Evolutionary conservation across 2,113 vertebrate genomes (phyloP).

Genomic region (Recurvirostra avosetta): DNA sequence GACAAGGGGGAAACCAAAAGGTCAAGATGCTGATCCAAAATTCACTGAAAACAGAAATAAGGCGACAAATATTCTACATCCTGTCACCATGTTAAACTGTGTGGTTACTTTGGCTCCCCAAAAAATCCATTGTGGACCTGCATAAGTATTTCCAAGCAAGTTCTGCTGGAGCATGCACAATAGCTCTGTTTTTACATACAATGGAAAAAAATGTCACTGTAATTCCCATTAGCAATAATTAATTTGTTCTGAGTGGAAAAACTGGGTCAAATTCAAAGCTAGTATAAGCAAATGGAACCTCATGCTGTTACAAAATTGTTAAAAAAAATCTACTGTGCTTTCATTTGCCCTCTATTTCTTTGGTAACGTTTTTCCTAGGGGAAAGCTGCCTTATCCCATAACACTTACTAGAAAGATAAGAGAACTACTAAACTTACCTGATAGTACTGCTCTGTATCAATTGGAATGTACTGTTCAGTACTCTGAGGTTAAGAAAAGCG

Average conservation of each 20-base stretch:
- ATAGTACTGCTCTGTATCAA: background rate
- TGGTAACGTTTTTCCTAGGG: background rate
- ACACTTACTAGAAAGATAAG: background rate
- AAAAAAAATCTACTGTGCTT: background rate
- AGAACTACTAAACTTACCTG: background rate
- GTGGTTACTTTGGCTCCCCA: rapidly evolving
- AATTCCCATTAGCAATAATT: background rate
- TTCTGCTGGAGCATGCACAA: background rate
- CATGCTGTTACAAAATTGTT: background rate
- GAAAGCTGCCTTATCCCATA: background rate
- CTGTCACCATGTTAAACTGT: background rate
- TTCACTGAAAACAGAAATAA: background rate
- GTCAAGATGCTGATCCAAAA: background rate
- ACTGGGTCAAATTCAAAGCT: background rate
- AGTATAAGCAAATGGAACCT: background rate
- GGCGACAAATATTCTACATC: background rate
- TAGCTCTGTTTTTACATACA: background rate
- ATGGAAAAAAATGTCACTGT: background rate
- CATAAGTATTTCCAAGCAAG: background rate
- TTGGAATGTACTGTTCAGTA: background rate
- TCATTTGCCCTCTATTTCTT: background rate
- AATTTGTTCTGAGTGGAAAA: background rate
- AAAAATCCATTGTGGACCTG: background rate
- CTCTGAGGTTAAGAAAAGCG: constrained; percentile 7
- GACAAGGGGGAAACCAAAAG: background rate